Evolutionary conservation across 1,140 invertebrate species (phyloP).

Genomic region (Vollenhovia emeryi): DNA sequence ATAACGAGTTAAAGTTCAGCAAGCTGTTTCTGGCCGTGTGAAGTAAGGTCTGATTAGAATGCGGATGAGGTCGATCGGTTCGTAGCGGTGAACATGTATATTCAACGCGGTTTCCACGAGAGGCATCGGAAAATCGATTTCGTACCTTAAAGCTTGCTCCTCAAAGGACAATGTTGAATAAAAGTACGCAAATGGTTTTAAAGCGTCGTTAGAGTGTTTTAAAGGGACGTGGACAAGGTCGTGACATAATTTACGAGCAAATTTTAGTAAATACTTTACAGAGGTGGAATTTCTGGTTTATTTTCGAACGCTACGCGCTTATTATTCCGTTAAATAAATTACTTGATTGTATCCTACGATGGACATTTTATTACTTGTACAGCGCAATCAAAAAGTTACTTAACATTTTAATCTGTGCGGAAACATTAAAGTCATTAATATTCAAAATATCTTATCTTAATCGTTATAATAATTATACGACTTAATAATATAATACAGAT

Average conservation of each 20-base stretch:
- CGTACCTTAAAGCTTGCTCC: conserved; percentile 59
- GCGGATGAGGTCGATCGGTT: conserved; percentile 74
- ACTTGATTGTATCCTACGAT: conserved; percentile 1
- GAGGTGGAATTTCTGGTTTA: neutral
- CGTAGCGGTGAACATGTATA: conserved; percentile 71
- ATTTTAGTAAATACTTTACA: conserved; percentile 31
- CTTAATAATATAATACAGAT: neutral
- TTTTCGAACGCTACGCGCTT: neutral
- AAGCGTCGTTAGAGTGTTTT: conserved; percentile 58
- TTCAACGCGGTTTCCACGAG: conserved; percentile 70
- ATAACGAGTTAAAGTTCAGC: conserved; percentile 76
- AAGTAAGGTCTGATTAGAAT: conserved; percentile 78
- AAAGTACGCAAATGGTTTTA: conserved; percentile 68
- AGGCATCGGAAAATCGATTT: conserved; percentile 70
- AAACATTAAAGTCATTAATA: neutral
- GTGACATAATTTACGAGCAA: conserved; percentile 18
- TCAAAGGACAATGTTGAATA: conserved; percentile 51
- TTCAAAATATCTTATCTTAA: neutral
- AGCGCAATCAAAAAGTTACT: neutral
- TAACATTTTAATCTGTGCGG: neutral
- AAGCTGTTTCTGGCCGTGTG: conserved; percentile 74
- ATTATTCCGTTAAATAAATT: neutral
- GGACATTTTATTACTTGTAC: neutral
- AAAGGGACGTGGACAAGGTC: neutral
- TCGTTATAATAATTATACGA: neutral